Base-by-base conservation (phyloP, 2,888 invertebrate species). In the Drosophila merina region DNA sequence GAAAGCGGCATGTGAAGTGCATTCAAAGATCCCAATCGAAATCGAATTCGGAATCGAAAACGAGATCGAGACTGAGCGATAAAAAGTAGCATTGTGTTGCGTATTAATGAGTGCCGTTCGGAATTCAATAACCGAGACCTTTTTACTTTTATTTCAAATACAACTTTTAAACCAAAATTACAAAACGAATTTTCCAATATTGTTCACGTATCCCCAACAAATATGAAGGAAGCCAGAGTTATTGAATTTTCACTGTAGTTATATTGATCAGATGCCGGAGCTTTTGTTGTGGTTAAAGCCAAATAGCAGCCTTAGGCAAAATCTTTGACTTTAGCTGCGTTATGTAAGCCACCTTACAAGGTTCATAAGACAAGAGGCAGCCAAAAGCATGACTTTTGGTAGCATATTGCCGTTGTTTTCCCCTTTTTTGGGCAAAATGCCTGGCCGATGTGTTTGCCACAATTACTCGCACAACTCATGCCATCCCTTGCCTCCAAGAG, bases 391-490 rank as follows among this genome's bases (percentile, higher is more conserved):
- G 77, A 72, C 69, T 75, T 78, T 72, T 66, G 77, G 77, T 66
- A 57, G 51, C 47, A 76, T 69, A 74, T 66, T 64, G 55, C 48
- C 62, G 69, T 56, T 49, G 44, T 76, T 74, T 67, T 63, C 33
- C 55, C 51, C 57, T 52, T 66, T 63, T 80, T 77, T 71, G 80
- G 77, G 56, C 77, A 77, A 63, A 71, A 71, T 62, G 71, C 42
- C 45, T 51, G 71, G 40, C 50, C 52, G 66, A 72, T 77, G 63
- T 75, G 81, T 57, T 75, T 75, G 77, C 76, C 69, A 78, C 81
- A 81, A 78, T 75, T 78, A 72, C 69, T 77, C 58, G 47, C 54
- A 50, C 58, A 49, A 57, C 62, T 45, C 51, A 63, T 50, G 40
- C 77, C 64, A 64, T 69, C 69, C 45, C 76, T 44, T 66, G 63